These are phyloP conservation scores for Neodiprion fabricii DNA, from an alignment of 1,140 invertebrate genomes.

Conservation along the genomic window DNA sequence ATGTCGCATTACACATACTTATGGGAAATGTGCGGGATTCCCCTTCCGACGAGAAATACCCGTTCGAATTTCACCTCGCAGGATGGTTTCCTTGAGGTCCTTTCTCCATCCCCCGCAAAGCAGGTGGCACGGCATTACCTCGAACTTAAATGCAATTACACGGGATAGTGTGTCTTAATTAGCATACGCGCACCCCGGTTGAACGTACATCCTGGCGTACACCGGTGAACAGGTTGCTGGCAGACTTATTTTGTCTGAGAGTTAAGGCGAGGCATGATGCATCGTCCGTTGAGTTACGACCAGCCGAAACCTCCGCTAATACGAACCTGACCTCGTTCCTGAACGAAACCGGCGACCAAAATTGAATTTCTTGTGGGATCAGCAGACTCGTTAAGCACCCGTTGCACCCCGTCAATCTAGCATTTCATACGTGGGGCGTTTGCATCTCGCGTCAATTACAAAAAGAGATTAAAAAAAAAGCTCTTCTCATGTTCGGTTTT, in stretches of 20 bases:
- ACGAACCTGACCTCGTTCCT: background rate
- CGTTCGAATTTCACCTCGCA: no score
- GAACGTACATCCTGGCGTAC: background rate
- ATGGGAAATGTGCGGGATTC: no score
- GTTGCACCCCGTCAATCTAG: no score
- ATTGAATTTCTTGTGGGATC: background rate
- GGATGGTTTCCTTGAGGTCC: no score
- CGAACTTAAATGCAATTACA: background rate
- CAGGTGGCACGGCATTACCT: background rate
- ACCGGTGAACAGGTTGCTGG: background rate
- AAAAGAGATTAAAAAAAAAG: no score
- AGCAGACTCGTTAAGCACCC: background rate
- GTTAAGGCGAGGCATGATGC: background rate
- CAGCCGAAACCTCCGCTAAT: background rate
- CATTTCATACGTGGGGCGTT: no score
- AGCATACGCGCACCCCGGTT: background rate
- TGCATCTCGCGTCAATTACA: no score
- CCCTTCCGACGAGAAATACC: no score
- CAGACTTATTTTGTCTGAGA: background rate
- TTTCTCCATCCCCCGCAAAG: background rate
- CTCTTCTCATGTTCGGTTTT: no score
- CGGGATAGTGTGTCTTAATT: background rate
- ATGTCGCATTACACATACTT: no score
- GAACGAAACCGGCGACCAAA: background rate
- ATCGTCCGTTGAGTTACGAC: background rate